Evolutionary conservation across 2,888 invertebrate species (phyloP).

Genomic region (Peribatodes rhomboidaria): DNA sequence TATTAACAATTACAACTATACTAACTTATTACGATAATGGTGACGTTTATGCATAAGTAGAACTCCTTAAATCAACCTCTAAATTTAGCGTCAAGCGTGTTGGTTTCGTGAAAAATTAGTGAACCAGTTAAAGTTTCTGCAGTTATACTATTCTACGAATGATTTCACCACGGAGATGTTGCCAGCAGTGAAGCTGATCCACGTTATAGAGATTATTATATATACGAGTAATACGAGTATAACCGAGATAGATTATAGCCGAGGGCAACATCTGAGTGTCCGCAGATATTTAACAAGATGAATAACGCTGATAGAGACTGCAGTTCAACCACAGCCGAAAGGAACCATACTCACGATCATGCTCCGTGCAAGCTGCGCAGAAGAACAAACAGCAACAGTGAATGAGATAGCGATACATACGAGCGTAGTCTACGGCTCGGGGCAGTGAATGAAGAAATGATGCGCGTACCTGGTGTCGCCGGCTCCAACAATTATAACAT

Average conservation of each 20-base stretch:
- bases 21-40: no score
- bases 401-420: constrained; percentile 82
- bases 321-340: constrained; percentile 52
- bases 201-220: not conserved
- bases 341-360: constrained; percentile 93
- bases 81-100: constrained; percentile 66
- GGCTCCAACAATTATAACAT: constrained; percentile 53
- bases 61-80: constrained; percentile 43
- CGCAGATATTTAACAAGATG: constrained; percentile 28
- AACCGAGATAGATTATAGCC: not conserved
- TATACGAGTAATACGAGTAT: no score
- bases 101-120: constrained; percentile 58
- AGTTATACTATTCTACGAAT: constrained; percentile 60
- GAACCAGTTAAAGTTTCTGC: constrained; percentile 47
- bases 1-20: no score
- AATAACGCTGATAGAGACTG: constrained; percentile 49
- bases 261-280: constrained; percentile 44
- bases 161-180: constrained; percentile 78
- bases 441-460: constrained; percentile 65
- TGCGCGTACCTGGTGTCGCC: constrained; percentile 47
- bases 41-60: no score
- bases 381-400: constrained; percentile 89
- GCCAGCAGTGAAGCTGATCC: constrained; percentile 55
- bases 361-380: constrained; percentile 94
- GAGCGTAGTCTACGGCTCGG: constrained; percentile 52